These are phyloP conservation scores for Mobula hypostoma DNA, from an alignment of 2,113 vertebrate genomes.

Conservation along the genomic window DNA sequence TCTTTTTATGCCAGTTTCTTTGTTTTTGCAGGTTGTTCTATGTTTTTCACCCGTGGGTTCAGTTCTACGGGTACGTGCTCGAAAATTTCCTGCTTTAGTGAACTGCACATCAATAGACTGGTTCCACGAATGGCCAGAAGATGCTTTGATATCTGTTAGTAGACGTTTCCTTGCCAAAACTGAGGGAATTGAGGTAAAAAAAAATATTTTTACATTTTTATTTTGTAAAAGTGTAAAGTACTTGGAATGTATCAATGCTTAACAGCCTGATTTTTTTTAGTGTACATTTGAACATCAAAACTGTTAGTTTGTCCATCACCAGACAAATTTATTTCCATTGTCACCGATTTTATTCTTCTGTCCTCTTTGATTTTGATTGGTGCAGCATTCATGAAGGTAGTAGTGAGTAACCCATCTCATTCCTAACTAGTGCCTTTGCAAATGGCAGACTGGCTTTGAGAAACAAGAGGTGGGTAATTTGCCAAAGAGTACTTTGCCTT, in stretches of 20 bases:
- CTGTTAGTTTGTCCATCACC: neutral
- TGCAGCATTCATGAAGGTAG: too few relatives aligned
- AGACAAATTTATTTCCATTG: neutral
- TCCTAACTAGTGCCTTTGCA: too few relatives aligned
- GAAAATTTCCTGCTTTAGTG: slow-evolving; percentile 60
- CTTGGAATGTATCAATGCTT: neutral
- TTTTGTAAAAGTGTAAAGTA: neutral
- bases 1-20: neutral
- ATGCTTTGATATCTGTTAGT: slow-evolving; percentile 58
- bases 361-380: neutral
- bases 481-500: too few relatives aligned
- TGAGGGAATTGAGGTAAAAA: slow-evolving; percentile 45
- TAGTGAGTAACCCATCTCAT: too few relatives aligned
- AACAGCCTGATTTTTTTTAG: neutral
- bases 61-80: slow-evolving; percentile 52
- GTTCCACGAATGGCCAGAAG: slow-evolving; percentile 65
- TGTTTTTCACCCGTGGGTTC: slow-evolving; percentile 68
- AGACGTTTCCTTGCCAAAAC: slow-evolving; percentile 59
- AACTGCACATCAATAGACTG: slow-evolving; percentile 65
- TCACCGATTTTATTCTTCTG: neutral
- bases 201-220: neutral
- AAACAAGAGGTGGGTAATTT: too few relatives aligned
- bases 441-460: too few relatives aligned
- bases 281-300: neutral
- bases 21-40: slow-evolving; percentile 54